Conservation (phyloP, 2,113 vertebrate species). For the Pseudorectes ferrugineus region DNA sequence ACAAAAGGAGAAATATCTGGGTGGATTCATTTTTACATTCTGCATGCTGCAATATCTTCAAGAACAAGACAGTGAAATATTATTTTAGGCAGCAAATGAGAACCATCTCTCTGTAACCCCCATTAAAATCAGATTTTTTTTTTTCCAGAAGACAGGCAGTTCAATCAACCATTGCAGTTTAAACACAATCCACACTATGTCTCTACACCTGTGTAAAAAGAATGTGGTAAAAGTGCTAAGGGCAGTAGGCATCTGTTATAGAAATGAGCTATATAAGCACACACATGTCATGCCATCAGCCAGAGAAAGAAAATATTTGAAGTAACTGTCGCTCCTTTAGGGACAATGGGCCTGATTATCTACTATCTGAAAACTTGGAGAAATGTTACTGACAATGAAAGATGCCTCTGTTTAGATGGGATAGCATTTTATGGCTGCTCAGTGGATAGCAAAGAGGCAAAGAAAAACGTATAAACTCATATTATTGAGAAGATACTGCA, state of each 20-base stretch:
- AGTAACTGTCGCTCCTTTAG: neutral
- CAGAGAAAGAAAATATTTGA: slow-evolving; percentile 1
- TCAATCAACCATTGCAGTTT: slow-evolving; percentile 3
- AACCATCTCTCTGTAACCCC: neutral
- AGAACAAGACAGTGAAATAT: slow-evolving; percentile 17
- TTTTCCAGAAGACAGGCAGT: neutral
- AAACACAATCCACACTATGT: neutral
- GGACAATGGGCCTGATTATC: neutral
- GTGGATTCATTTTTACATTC: slow-evolving; percentile 4
- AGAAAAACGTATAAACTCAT: neutral
- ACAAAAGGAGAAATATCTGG: neutral
- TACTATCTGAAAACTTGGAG: neutral
- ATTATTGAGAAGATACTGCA: neutral
- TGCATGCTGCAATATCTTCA: neutral
- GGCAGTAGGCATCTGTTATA: neutral
- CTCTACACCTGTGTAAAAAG: neutral
- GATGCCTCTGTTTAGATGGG: neutral
- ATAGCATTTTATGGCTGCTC: neutral
- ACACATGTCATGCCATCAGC: neutral
- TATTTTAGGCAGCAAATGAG: slow-evolving; percentile 31
- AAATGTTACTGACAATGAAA: neutral
- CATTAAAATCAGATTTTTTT: neutral
- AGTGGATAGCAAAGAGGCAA: neutral
- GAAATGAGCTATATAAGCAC: neutral
- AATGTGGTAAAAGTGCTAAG: neutral